These are phyloP conservation scores for Erynnis tages DNA, from an alignment of 2,888 invertebrate genomes.

Conservation along the genomic window DNA sequence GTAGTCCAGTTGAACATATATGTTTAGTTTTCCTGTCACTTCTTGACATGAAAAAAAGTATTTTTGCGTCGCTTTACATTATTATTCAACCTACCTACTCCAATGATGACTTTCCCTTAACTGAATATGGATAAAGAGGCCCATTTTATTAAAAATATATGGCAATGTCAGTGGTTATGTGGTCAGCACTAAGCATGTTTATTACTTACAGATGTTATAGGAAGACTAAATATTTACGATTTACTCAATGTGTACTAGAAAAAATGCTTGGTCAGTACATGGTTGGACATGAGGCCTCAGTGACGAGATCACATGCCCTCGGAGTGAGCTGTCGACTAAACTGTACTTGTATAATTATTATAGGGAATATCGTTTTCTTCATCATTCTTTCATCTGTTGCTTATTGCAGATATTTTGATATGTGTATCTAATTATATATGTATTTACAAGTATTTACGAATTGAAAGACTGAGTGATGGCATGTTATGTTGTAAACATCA, in stretches of 20 bases:
- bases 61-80: no score
- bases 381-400: slow-evolving; percentile 52
- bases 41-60: no score
- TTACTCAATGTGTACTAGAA: not conserved
- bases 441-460: slow-evolving; percentile 59
- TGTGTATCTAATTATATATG: slow-evolving; percentile 39
- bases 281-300: slow-evolving; percentile 28
- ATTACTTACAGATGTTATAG: not conserved
- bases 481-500: slow-evolving; percentile 52
- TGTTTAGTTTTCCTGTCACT: not conserved
- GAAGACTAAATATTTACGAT: slow-evolving; percentile 3
- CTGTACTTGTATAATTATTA: slow-evolving; percentile 46
- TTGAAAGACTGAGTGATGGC: slow-evolving; percentile 73
- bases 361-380: slow-evolving; percentile 47
- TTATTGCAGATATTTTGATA: slow-evolving; percentile 38
- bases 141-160: no score
- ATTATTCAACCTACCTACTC: no score
- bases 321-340: slow-evolving; percentile 35
- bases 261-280: not conserved
- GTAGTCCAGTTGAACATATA: not conserved
- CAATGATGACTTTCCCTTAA: no score
- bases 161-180: no score
- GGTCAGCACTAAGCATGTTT: no score
- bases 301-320: slow-evolving; percentile 13
- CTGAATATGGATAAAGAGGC: no score